A percentile compares a stretch with the other conserved stretches of the same genome.
Conservation (phyloP, 2,797 vertebrate species). For the Phrynocephalus vlangalii region DNA sequence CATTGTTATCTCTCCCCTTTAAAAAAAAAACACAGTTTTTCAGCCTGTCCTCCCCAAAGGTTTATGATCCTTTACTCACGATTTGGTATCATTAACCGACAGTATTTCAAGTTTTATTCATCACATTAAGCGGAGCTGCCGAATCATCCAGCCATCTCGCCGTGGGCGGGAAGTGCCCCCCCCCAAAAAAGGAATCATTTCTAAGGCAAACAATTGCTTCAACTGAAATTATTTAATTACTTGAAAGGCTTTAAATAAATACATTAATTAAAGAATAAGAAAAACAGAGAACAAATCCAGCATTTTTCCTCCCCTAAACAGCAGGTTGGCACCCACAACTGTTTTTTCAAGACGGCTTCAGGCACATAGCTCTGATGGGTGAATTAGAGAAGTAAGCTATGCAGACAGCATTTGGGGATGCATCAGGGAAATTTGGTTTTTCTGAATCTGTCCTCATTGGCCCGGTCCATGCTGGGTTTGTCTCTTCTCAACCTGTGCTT, state of each 20-base stretch:
- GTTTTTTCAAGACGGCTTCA: not conserved
- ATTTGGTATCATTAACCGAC: no score
- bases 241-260: slow-evolving; percentile 1
- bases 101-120: no score
- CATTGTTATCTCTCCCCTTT: no score
- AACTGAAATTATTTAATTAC: not conserved
- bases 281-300: not conserved
- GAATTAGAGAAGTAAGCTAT: not conserved
- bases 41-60: no score
- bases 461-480: not conserved
- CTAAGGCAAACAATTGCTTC: not conserved
- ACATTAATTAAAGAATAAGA: not conserved
- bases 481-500: not conserved
- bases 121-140: no score
- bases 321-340: not conserved
- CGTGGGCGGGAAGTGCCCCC: no score
- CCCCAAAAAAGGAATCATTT: not conserved
- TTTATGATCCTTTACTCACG: no score
- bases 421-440: not conserved
- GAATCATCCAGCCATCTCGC: no score
- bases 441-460: not conserved
- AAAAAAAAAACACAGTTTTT: no score
- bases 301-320: not conserved
- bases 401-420: not conserved
- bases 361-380: not conserved